A percentile compares a stretch with the other conserved stretches of the same genome.
These are phyloP conservation scores for Thaumetopoea pityocampa DNA, from an alignment of 1,140 invertebrate genomes.

Conservation along the genomic window DNA sequence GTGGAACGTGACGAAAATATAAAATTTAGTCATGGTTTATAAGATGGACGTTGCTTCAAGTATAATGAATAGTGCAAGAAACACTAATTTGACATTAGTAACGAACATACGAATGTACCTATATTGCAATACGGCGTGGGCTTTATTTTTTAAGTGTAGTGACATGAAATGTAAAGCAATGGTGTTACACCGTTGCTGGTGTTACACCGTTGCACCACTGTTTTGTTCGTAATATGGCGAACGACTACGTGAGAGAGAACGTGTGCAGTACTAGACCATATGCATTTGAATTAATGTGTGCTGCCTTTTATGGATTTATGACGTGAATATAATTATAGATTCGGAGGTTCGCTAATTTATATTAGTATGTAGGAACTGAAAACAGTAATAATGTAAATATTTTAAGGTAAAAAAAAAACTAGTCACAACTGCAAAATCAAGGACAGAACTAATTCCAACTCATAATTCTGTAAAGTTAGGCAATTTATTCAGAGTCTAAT, in stretches of 20 bases:
- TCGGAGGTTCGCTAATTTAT: too few species aligned
- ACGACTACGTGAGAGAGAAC: constrained; percentile 3
- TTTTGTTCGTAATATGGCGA: constrained; percentile 3
- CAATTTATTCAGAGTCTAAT: too few species aligned
- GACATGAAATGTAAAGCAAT: constrained; percentile 18
- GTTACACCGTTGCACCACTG: constrained; percentile 14
- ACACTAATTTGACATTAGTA: constrained; percentile 6
- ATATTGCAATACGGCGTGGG: too few species aligned
- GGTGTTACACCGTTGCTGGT: too few species aligned
- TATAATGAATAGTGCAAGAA: constrained; percentile 13
- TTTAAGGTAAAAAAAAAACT: too few species aligned
- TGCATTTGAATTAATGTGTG: constrained; percentile 9
- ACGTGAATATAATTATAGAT: too few species aligned
- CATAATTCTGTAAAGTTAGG: too few species aligned
- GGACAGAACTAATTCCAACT: too few species aligned
- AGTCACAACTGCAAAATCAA: too few species aligned
- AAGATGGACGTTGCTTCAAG: constrained; percentile 9
- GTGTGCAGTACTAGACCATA: constrained; percentile 6
- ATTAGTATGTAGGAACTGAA: too few species aligned
- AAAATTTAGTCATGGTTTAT: constrained; percentile 20
- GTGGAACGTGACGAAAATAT: constrained; percentile 18
- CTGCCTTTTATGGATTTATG: not conserved
- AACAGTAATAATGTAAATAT: too few species aligned
- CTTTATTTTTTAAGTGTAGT: constrained; percentile 11
- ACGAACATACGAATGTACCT: constrained; percentile 11